Evolutionary conservation across 2,797 vertebrate species (phyloP), one percentile per base, ranked within the genome.

Genomic region (Apogon talboti): DNA sequence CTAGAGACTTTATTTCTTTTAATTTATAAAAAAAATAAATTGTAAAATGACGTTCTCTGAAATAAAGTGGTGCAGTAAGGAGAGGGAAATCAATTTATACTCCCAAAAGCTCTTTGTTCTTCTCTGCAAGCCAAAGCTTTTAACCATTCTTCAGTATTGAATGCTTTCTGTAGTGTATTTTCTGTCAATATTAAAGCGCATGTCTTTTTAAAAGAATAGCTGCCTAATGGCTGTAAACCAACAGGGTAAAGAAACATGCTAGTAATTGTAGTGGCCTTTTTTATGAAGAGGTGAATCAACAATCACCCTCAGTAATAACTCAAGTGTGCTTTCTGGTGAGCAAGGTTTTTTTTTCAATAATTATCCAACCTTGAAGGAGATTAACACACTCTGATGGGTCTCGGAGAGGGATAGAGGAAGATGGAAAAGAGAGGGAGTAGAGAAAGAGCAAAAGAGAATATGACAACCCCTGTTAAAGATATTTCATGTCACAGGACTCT

Each of bases 291-390:
- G 66, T 63, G 54, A 89, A 85, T 89, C 74, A 81, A 80, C 74
- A 78, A 70, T 76, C 35, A 3, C 50, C 37, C 74, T 52, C 42
- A 57, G 44, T 82, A 82, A 81, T 84, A 86, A 65, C 66, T 64
- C 48, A 72, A 46, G 45, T 62, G 56, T 11, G 46, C 69, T 82
- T 85, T 85, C 66, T 86, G 58, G 85, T 72, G 64, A 74, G 63
- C 52, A 52, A 63, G 64, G 16, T 41, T 45, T 6, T n/a, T 67
- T 70, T 62, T 72, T 38, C 70, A 78, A 74, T 89, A 88, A 87
- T 91, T 90, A 85, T 63, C 77, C 69, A 83, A 81, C 84, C 84
- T 78, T 87, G 76, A 89, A 87, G 78, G 81, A 84, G 76, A 88
- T 90, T 82, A 87, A 70, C 74, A 58, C 70, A 73, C 70, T 86